A percentile compares a stretch with the other conserved stretches of the same genome.
These are phyloP conservation scores for Elymnias hypermnestra DNA, from an alignment of 1,140 invertebrate species.

Conservation along the genomic window DNA sequence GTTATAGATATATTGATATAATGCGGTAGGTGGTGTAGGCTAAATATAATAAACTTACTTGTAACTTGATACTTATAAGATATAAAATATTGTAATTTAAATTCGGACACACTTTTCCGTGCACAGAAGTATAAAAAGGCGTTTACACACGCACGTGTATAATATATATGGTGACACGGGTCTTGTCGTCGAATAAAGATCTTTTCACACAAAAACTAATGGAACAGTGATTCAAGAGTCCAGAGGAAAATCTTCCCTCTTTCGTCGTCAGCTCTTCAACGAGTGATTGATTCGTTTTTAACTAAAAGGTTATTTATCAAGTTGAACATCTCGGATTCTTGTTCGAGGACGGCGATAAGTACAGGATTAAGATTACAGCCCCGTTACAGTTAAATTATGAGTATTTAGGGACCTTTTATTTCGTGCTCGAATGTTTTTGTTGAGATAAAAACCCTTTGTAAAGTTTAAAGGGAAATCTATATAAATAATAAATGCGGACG, in stretches of 20 bases:
- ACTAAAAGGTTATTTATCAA: constrained; percentile 33
- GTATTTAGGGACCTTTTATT: background rate
- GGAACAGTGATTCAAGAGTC: constrained; percentile 22
- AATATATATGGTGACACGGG: constrained; percentile 12
- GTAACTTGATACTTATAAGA: no score
- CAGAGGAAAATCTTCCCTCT: constrained; percentile 17
- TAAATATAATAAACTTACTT: no score
- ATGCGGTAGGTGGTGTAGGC: no score
- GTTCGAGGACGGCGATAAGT: constrained; percentile 16
- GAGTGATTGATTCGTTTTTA: constrained; percentile 33
- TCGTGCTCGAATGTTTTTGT: no score
- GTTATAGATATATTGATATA: no score
- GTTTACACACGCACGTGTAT: no score
- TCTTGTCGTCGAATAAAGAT: constrained; percentile 16
- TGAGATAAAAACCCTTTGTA: no score
- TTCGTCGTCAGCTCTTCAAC: constrained; percentile 24
- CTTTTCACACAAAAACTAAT: constrained; percentile 25
- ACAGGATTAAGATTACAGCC: constrained; percentile 12
- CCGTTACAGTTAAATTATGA: constrained; percentile 11
- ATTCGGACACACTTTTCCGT: no score
- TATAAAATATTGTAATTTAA: no score
- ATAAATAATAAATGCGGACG: no score
- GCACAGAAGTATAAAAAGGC: no score
- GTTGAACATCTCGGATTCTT: constrained; percentile 20
- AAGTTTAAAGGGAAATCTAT: no score